Evolutionary conservation across 2,797 vertebrate species (phyloP).

Genomic region (Cynopterus sphinx): DNA sequence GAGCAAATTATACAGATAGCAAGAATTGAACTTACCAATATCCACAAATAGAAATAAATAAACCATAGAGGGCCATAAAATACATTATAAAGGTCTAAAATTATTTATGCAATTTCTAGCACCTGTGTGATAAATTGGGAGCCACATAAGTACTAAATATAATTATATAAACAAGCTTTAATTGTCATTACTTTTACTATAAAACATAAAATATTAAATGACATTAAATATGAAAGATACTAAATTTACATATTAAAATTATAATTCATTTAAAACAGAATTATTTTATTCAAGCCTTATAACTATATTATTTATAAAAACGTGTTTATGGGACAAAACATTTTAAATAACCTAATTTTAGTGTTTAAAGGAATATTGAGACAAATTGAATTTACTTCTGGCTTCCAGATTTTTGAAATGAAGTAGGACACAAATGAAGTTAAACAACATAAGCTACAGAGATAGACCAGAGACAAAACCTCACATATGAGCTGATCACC

Average conservation of each 20-base stretch:
- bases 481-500: background rate
- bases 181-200: background rate
- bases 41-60: background rate
- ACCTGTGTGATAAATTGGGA: background rate
- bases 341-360: background rate
- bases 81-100: background rate
- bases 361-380: background rate
- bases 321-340: background rate
- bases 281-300: background rate
- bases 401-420: background rate
- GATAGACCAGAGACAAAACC: background rate
- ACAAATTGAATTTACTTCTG: background rate
- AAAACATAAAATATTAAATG: background rate
- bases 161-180: background rate
- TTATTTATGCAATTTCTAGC: background rate
- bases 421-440: background rate
- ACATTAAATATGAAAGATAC: background rate
- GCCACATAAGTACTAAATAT: background rate
- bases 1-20: background rate
- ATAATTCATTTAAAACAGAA: background rate
- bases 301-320: background rate
- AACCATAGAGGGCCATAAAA: background rate
- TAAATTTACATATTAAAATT: background rate
- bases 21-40: background rate
- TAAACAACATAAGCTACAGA: background rate